These are phyloP conservation scores for Cinclus cinclus DNA, from an alignment of 2,113 vertebrate species.

Conservation along the genomic window DNA sequence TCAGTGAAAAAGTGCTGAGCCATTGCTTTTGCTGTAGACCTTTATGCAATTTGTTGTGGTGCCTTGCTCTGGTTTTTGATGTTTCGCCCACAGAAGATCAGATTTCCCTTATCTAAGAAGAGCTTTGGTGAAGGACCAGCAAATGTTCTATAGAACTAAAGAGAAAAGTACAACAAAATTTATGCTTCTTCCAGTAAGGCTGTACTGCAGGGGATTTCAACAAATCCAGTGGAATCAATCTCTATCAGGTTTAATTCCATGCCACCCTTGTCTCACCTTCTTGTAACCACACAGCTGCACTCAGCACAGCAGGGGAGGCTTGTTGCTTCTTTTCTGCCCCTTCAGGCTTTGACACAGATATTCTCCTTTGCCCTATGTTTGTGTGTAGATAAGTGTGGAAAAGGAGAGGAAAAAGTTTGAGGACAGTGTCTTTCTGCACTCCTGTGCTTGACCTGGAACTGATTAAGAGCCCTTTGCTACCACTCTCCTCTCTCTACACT, in stretches of 20 bases:
- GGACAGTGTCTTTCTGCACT: background rate
- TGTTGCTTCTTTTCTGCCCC: background rate
- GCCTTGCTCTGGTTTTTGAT: background rate
- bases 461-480: background rate
- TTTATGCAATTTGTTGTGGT: background rate
- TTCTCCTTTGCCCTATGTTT: background rate
- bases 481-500: rapidly evolving
- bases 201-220: background rate
- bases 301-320: background rate
- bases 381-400: background rate
- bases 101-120: background rate
- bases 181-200: background rate
- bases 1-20: background rate
- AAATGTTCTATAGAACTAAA: background rate
- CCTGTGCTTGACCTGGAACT: background rate
- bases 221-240: background rate
- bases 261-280: background rate
- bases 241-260: background rate
- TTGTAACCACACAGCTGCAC: background rate
- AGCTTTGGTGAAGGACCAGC: background rate
- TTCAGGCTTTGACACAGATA: background rate
- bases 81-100: background rate
- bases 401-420: background rate
- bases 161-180: background rate
- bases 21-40: background rate